These are phyloP conservation scores for Epizoanthus ramosus DNA, from an alignment of 92 coral and sea anemone genomes.

Conservation along the genomic window DNA sequence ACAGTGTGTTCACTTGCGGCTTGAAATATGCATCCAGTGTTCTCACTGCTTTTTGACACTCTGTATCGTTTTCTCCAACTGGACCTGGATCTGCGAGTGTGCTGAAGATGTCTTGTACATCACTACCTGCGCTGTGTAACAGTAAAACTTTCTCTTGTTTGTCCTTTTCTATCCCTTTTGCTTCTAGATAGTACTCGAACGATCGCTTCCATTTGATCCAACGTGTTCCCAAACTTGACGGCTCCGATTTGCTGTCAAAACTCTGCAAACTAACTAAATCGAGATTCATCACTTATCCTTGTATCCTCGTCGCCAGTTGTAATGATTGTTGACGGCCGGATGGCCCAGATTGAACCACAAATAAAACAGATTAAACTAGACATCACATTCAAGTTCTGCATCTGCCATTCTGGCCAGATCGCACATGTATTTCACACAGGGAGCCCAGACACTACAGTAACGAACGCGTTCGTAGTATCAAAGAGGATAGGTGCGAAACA, in stretches of 20 bases:
- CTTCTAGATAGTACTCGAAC: slow-evolving; percentile 14
- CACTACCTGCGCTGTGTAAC: slow-evolving; percentile 38
- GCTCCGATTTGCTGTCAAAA: slow-evolving; percentile 14
- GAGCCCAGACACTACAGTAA: too few relatives aligned
- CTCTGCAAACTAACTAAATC: slow-evolving; percentile 10
- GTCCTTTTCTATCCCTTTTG: slow-evolving; percentile 3
- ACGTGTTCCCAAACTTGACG: slow-evolving; percentile 6
- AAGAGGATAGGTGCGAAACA: too few relatives aligned
- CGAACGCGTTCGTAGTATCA: too few relatives aligned
- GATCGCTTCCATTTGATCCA: slow-evolving; percentile 7
- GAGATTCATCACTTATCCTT: slow-evolving; percentile 11
- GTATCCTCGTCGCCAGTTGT: slow-evolving; percentile 25
- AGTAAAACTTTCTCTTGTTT: slow-evolving; percentile 14
- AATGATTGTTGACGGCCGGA: background rate
- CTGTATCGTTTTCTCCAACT: background rate
- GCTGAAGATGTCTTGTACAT: slow-evolving; percentile 34
- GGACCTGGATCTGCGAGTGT: slow-evolving; percentile 12
- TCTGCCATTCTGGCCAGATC: too few relatives aligned
- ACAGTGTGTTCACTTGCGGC: slow-evolving; percentile 39
- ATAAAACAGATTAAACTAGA: too few relatives aligned
- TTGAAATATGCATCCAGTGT: slow-evolving; percentile 46
- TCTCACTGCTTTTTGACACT: slow-evolving; percentile 17
- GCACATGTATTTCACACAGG: too few relatives aligned
- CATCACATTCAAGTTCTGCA: too few relatives aligned
- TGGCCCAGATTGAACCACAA: too few relatives aligned